A percentile compares a stretch with the other conserved stretches of the same genome.
Conservation (phyloP, 2,888 invertebrate species). For the Dione vanillae region DNA sequence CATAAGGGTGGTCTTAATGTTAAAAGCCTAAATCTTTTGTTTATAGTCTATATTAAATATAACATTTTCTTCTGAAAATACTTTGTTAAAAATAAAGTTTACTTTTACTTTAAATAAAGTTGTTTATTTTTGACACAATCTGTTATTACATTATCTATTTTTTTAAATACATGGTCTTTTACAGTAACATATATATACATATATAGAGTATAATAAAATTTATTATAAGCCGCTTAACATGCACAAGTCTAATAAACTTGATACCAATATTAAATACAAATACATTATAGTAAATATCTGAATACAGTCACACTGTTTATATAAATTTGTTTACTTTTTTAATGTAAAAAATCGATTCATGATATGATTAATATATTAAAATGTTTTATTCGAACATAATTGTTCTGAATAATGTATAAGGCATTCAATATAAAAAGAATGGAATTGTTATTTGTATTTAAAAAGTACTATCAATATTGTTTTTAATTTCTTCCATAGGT, state of each 20-base stretch:
- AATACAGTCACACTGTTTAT: constrained; percentile 24
- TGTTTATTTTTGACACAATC: no score
- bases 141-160: no score
- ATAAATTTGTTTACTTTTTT: constrained; percentile 1
- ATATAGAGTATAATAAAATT: constrained; percentile 36
- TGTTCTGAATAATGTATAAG: constrained; percentile 1
- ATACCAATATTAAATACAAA: constrained; percentile 10
- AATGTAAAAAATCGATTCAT: constrained; percentile 32
- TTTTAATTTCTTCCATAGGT: background rate
- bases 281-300: constrained; percentile 23
- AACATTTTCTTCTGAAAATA: no score
- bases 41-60: no score
- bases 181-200: no score
- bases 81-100: no score
- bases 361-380: constrained; percentile 29
- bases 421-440: background rate
- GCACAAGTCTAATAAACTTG: constrained; percentile 37
- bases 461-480: background rate
- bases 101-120: no score
- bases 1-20: no score
- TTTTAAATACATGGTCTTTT: no score
- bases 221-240: constrained; percentile 30
- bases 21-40: no score
- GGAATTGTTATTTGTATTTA: background rate
- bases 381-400: background rate